Conservation (phyloP, 2,888 invertebrate species). For the Volucella bombylans region DNA sequence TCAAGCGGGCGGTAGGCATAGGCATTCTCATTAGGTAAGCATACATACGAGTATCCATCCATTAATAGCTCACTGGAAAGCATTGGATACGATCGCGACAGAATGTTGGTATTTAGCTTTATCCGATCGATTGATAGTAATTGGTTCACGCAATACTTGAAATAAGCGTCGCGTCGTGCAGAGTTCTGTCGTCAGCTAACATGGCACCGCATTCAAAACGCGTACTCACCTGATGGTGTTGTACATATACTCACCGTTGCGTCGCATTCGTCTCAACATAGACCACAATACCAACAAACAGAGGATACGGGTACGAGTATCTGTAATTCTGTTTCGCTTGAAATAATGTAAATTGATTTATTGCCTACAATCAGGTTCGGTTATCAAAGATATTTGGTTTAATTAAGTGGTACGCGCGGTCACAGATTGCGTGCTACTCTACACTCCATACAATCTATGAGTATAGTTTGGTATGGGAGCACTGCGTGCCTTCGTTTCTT, state of each 20-base stretch:
- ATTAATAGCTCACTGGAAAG: slow-evolving; percentile 11
- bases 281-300: slow-evolving; percentile 40
- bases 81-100: slow-evolving; percentile 13
- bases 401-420: slow-evolving; percentile 75
- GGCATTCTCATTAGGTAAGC: slow-evolving; percentile 38
- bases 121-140: slow-evolving; percentile 70
- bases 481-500: neutral
- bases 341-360: slow-evolving; percentile 75
- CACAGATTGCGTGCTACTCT: slow-evolving; percentile 74
- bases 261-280: slow-evolving; percentile 32
- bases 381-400: slow-evolving; percentile 75
- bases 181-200: slow-evolving; percentile 41
- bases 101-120: slow-evolving; percentile 61
- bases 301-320: slow-evolving; percentile 31
- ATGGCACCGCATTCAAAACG: slow-evolving; percentile 28
- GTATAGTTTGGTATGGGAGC: slow-evolving; percentile 15
- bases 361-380: slow-evolving; percentile 74
- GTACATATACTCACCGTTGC: slow-evolving; percentile 18
- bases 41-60: slow-evolving; percentile 2
- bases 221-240: slow-evolving; percentile 11
- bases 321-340: slow-evolving; percentile 69
- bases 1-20: slow-evolving; percentile 32
- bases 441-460: neutral
- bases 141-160: slow-evolving; percentile 73
- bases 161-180: slow-evolving; percentile 31